These are phyloP conservation scores for Peromyscus maniculatus DNA, from an alignment of 2,113 vertebrate genomes.

Conservation along the genomic window DNA sequence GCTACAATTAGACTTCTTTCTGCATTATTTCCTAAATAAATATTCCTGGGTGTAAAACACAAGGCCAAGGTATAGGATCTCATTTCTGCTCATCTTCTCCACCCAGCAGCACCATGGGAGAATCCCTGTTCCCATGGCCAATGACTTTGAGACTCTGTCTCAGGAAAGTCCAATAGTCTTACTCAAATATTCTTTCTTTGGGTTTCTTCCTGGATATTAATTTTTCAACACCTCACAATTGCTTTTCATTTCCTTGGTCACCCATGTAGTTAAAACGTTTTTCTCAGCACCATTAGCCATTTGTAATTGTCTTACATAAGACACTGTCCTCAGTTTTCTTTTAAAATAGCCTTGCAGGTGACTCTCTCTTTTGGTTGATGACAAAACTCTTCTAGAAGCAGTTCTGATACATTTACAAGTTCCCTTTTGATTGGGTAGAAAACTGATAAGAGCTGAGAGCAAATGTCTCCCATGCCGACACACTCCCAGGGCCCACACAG, in stretches of 20 bases:
- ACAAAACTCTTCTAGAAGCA: constrained; percentile 26
- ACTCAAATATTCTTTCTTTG: neutral
- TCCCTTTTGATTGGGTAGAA: neutral
- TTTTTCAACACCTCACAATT: neutral
- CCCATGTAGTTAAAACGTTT: neutral
- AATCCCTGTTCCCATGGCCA: neutral
- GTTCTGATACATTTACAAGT: constrained; percentile 7
- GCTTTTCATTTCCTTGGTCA: constrained; percentile 24
- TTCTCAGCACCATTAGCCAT: constrained; percentile 2
- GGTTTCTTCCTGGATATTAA: neutral
- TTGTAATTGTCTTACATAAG: neutral
- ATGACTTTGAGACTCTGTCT: neutral
- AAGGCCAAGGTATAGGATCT: neutral
- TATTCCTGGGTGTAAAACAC: neutral
- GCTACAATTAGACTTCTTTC: neutral
- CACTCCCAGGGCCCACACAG: neutral
- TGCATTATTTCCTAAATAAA: constrained; percentile 18
- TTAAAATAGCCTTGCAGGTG: constrained; percentile 21
- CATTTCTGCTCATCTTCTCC: neutral
- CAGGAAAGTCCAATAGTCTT: neutral
- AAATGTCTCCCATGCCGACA: neutral
- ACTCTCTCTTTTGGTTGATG: constrained; percentile 35
- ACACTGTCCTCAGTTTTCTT: constrained; percentile 20
- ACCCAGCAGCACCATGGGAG: neutral
- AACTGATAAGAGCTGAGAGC: neutral